A percentile compares a stretch with the other conserved stretches of the same genome.
Evolutionary conservation across 2,797 vertebrate species (phyloP).

Genomic region (Amblyopsis hoosieri): DNA sequence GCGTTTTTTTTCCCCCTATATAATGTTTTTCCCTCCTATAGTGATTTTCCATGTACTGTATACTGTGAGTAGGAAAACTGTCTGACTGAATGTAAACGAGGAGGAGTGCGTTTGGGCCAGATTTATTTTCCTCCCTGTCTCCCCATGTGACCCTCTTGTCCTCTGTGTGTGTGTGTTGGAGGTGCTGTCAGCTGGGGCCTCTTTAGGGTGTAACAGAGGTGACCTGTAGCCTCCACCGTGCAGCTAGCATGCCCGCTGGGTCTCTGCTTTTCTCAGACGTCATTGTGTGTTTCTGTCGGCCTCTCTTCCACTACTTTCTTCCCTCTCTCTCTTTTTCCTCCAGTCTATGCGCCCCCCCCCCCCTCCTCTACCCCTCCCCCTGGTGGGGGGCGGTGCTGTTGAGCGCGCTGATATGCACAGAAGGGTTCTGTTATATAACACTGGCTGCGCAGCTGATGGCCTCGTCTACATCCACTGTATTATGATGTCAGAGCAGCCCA

Average conservation of each 20-base stretch:
- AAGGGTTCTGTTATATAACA: constrained; percentile 74
- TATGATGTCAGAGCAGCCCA: constrained; percentile 71
- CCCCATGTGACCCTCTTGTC: constrained; percentile 49
- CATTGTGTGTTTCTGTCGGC: constrained; percentile 33
- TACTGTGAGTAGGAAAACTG: constrained; percentile 1
- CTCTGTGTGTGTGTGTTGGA: constrained; percentile 18
- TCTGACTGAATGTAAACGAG: constrained; percentile 30
- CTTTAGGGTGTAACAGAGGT: constrained; percentile 64
- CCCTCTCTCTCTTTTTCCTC: constrained; percentile 25
- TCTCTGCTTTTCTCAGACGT: constrained; percentile 61
- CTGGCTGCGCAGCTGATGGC: constrained; percentile 62
- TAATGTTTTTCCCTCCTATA: neutral
- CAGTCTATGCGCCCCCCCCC: neutral
- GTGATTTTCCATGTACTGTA: neutral
- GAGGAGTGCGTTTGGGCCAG: constrained; percentile 17
- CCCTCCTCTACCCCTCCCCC: constrained; percentile 1
- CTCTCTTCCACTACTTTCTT: constrained; percentile 16
- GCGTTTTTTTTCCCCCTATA: neutral
- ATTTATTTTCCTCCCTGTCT: constrained; percentile 18
- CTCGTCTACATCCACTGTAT: constrained; percentile 61
- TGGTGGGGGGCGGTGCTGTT: constrained; percentile 41
- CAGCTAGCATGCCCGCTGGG: constrained; percentile 51
- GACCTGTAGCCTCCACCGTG: constrained; percentile 65
- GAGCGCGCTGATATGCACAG: constrained; percentile 55
- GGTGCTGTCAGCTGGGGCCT: constrained; percentile 43